Evolutionary conservation across 2,113 vertebrate species (phyloP), one percentile per base, ranked within the genome.

Genomic region (Rana temporaria): DNA sequence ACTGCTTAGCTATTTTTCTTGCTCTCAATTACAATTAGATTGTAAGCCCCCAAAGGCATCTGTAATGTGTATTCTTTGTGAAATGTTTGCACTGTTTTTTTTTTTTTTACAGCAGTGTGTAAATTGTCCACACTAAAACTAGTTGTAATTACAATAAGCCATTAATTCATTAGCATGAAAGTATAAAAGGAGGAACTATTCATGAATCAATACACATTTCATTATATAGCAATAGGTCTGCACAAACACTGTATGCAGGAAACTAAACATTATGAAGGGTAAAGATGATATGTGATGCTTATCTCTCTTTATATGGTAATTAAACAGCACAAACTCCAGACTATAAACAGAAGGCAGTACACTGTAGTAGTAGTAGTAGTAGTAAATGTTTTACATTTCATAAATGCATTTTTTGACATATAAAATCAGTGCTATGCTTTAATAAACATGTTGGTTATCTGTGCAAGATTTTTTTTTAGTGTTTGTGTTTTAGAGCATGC

Each of bases 221-320:
- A 12, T 14, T 72, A 26, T 15, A n/a, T 24, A 18, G 38, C 56
- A 74, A 75, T 15, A 65, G 11, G 26, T 65, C 63, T 65, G 79
- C 48, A 62, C 30, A 72, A 65, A 69, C 55, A 74, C 18, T 38
- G 53, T 53, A 38, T 38, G 12, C 56, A 52, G 68, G 26, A 80
- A 81, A 52, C 77, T 68, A 68, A 67, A 65, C 52, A 59, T 82
- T 82, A 64, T 82, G 42, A 42, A 74, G 52, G 71, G 48, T 82
- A 82, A 69, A 67, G 52, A 53, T 74, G 42, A 66, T 56, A 73
- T 55, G 22, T 64, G 56, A 72, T 81, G 34, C 24, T 71, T 72
- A 72, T 81, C 68, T 62, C 6, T 8, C 20, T 82, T 82, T 67
- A 82, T 75, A 42, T 74, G 32, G 59, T 48, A n/a, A 82, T 82